phyloP scores from a whole-genome alignment of 2,888 invertebrate genomes.

The Dasypogon diadema region DNA sequence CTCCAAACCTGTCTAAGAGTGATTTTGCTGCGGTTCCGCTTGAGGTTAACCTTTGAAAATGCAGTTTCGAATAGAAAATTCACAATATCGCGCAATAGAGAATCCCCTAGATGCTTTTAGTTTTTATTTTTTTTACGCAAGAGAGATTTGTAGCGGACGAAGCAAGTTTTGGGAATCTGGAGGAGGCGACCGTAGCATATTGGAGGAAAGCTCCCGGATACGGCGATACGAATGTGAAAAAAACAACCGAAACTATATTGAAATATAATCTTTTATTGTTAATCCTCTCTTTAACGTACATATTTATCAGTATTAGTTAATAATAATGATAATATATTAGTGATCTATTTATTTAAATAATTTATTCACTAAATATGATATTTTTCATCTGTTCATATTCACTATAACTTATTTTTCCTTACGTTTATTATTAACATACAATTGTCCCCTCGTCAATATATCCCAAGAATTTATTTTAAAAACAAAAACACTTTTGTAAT shows the following conservation, averaged over 20 bases:
- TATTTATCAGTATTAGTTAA: slow-evolving; percentile 44
- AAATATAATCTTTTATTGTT: slow-evolving; percentile 47
- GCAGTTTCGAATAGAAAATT: too few relatives aligned
- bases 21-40: too few relatives aligned
- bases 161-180: too few relatives aligned
- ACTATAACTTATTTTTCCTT: slow-evolving; percentile 26
- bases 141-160: too few relatives aligned
- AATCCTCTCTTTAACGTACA: slow-evolving; percentile 42
- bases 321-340: slow-evolving; percentile 43
- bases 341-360: slow-evolving; percentile 46
- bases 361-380: slow-evolving; percentile 45
- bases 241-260: slow-evolving; percentile 7
- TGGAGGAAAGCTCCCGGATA: too few relatives aligned
- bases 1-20: too few relatives aligned
- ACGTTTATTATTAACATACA: slow-evolving; percentile 29
- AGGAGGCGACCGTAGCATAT: too few relatives aligned
- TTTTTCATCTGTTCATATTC: slow-evolving; percentile 23
- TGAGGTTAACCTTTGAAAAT: too few relatives aligned
- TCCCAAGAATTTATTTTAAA: slow-evolving; percentile 13
- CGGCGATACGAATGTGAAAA: neutral
- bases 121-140: too few relatives aligned
- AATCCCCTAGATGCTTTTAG: too few relatives aligned
- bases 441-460: slow-evolving; percentile 18
- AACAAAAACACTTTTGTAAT: slow-evolving; percentile 27
- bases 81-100: too few relatives aligned